Base-by-base conservation (phyloP, 2,113 vertebrate species). In the Thunnus thynnus region DNA sequence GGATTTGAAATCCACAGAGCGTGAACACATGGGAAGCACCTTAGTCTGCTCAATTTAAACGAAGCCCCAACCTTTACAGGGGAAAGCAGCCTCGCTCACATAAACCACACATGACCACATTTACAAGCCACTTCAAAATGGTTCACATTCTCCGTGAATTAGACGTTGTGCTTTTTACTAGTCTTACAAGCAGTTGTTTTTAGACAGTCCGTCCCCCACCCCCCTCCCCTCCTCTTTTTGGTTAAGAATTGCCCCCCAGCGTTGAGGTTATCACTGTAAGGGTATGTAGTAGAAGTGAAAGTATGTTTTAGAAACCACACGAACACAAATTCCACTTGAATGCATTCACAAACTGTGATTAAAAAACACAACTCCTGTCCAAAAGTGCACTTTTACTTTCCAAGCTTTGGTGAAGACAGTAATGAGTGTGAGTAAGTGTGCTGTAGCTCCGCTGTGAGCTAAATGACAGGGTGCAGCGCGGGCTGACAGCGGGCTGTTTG, bases 401-500 rank as follows among this genome's bases (percentile, higher is more conserved):
- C 64, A 30, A 52, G 62, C 47, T 47, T 80, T 46, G 82, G 88
- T 60, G 12, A 71, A 56, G 48, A 76, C 36, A 56, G 82, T 61
- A 83, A 78, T 76, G 82, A 81, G 87, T 72, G 74, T 20, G 55
- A 75, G 74, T 20, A 47, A 75, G 80, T 67, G 73, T 71, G 74
- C 82, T 77, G 76, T 16, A 71, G 77, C 51, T 73, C 41, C 27
- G 14, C 84, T 76, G 72, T 7, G 54, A 67, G 64, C 67, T 76
- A 84, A 92, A 92, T 92, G 90, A 92, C 84, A 91, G 88, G 90
- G 81, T 67, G 80, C 75, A 51, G 83, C 3, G 0, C 72, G 17
- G 70, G 77, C 80, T 83, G 83, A 90, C 89, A 80, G 83, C 75
- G 16, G 48, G 13, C 13, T 7, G 14, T 71, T 80, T 89, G 94